Base-by-base conservation (phyloP, 2,888 invertebrate species). In the Chaitophorus viminalis region DNA sequence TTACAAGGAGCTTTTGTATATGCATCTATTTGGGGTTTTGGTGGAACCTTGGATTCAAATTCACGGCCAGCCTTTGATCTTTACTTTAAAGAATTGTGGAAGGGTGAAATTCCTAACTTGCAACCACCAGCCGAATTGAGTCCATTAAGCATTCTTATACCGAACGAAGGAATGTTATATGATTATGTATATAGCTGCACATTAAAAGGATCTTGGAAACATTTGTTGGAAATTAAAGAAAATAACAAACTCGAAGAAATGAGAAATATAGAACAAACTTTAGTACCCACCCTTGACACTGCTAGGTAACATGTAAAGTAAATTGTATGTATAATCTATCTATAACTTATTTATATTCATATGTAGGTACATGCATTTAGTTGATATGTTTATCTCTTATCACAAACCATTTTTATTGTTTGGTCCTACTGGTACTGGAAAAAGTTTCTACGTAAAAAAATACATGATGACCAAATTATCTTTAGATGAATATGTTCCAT, bases 401-500 rank as follows among this genome's bases (percentile, higher is more conserved):
- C 93, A 93, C 68, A 92, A 93, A 88, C 95, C 96, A 5, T 91
- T 95, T 89, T 92, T 97, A 78, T 92, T 97, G 39, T 95, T 95
- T 78, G 97, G 97, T 0, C 95, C 96, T 0, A 96, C 96, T 1
- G 96, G 97, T 39, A 97, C 97, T 0, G 97, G 97, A 1, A 97
- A 97, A 92, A 96, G 95, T 89, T 95, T 95, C 91, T 95, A 96
- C 90, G 93, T 95, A 17, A 95, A 95, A 92, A 94, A 95, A 90
- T 92, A 93, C 90, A 92, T 95, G 89, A 94, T 95, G 94, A 94
- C 94, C 90, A 93, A 93, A 89, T 91, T 96, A 21, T 93, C 94
- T 79, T 94, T 94, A 90, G 94, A 95, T 0, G 92, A 93, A 90
- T 96, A 94, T 91, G 93, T 95, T 86, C 95, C 96, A 0, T 94